A percentile compares a stretch with the other conserved stretches of the same genome.
These are phyloP conservation scores for Rhabditoides inermis DNA, from an alignment of 2,888 invertebrate species.

Conservation along the genomic window DNA sequence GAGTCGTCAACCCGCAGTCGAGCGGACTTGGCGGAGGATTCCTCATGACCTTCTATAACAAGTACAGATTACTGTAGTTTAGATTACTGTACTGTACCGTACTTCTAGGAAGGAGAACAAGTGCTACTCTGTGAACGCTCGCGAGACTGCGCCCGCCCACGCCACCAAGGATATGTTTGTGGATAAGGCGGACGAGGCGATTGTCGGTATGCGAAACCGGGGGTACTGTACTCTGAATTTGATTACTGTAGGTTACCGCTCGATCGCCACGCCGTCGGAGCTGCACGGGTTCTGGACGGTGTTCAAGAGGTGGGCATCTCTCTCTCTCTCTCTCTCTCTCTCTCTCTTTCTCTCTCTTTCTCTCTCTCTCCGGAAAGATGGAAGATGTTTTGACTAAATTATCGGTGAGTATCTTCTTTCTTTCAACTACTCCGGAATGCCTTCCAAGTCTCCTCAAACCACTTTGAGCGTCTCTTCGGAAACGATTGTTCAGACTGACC, in stretches of 20 bases:
- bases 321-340: too few species aligned
- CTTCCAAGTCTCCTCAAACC: too few species aligned
- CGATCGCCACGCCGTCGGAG: slow-evolving; percentile 51
- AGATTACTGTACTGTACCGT: slow-evolving; percentile 8
- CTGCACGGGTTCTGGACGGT: slow-evolving; percentile 50
- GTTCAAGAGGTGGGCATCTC: slow-evolving; percentile 45
- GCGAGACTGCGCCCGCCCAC: slow-evolving; percentile 56
- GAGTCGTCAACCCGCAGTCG: slow-evolving; percentile 72
- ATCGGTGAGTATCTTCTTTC: too few species aligned
- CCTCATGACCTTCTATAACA: slow-evolving; percentile 70
- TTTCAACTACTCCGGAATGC: too few species aligned
- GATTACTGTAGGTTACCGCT: slow-evolving; percentile 37
- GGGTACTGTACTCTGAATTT: too few species aligned
- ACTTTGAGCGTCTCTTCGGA: too few species aligned
- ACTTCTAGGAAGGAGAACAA: slow-evolving; percentile 11
- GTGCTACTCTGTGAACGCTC: slow-evolving; percentile 53
- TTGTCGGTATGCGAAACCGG: too few species aligned
- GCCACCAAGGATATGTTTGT: slow-evolving; percentile 57
- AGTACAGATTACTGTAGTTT: slow-evolving; percentile 35
- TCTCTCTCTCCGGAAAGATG: too few species aligned
- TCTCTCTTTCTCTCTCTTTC: too few species aligned
- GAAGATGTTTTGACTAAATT: too few species aligned
- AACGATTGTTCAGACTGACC: too few species aligned
- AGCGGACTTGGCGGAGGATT: slow-evolving; percentile 84
- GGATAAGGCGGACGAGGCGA: slow-evolving; percentile 24